Evolutionary conservation across 2,113 vertebrate genomes (phyloP), one percentile per base, ranked within the genome.

Genomic region (Acrocephalus arundinaceus): DNA sequence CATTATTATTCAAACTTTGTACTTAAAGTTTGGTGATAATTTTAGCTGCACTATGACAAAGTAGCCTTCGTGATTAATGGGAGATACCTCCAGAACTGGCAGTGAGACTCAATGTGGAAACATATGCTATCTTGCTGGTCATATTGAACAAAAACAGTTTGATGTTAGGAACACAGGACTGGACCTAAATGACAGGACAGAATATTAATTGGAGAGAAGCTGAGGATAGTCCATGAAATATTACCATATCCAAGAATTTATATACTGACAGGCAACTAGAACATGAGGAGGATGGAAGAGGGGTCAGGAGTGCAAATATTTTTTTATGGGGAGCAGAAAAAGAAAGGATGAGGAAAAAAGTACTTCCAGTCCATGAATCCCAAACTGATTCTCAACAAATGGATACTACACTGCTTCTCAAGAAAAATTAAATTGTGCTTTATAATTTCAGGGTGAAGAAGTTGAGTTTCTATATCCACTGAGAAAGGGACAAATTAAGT

Each of bases 31-130:
- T 89, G 83, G 51, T 90, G 85, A 85, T 81, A 94, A 89, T 70
- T 93, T 96, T 86, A 92, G 73, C 80, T 91, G 45, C 58, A 79
- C 31, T 94, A 37, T 66, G 85, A 89, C 93, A 94, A 97, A 96
- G 73, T 84, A 77, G 62, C 46, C 33, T 70, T 49, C 76, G 63
- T 96, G 94, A 95, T 94, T 94, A 95, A 97, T 96, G 39, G 66
- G 54, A 94, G 71, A 79, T 71, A 76, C 27, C 49, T 89, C 79
- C 77, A 89, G 61, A 94, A 88, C 19, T 84, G 73, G 77, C 91
- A 96, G 66, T 39, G 43, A 52, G 39, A 83, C 55, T 83, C 74
- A 39, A 3, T 3, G 18, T 52, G 37, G 84, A 83, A 92, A 85
- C 81, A 92, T 37, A 45, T 35, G 58, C 46, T 93, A 5, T 75